These are phyloP conservation scores for Drosophila flavopinicola DNA, from an alignment of 2,888 invertebrate genomes.

Conservation along the genomic window DNA sequence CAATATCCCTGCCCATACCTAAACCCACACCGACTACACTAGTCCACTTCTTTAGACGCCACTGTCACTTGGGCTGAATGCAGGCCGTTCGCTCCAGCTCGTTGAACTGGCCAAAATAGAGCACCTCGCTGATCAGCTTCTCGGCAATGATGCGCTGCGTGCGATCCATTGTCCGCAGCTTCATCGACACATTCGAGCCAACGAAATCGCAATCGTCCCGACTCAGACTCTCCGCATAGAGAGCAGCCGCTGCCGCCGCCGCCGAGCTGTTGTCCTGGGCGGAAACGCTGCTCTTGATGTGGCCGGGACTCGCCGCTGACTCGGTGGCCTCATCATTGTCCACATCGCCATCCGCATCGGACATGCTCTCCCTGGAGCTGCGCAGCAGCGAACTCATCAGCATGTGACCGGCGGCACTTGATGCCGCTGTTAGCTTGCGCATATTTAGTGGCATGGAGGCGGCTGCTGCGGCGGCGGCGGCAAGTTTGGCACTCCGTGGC, in stretches of 20 bases:
- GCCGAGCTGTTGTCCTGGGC: conserved; percentile 71
- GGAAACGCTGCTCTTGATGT: conserved; percentile 69
- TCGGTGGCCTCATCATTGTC: conserved; percentile 71
- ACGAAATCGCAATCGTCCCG: conserved; percentile 83
- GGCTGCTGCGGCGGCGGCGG: conserved; percentile 25
- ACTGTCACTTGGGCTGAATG: conserved; percentile 83
- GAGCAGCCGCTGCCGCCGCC: conserved; percentile 76
- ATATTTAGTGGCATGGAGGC: conserved; percentile 77
- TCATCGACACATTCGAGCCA: conserved; percentile 83
- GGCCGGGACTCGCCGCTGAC: conserved; percentile 69
- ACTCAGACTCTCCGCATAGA: conserved; percentile 79
- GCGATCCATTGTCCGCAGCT: conserved; percentile 82
- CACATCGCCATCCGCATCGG: conserved; percentile 69
- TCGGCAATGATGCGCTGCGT: conserved; percentile 83
- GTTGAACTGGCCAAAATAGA: conserved; percentile 83
- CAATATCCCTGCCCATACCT: conserved; percentile 24
- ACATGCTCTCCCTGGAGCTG: conserved; percentile 79
- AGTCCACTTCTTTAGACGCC: conserved; percentile 59
- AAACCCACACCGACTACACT: conserved; percentile 16
- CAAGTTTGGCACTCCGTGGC: conserved; percentile 54
- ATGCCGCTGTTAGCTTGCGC: conserved; percentile 71
- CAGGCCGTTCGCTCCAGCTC: conserved; percentile 82
- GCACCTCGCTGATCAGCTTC: conserved; percentile 83
- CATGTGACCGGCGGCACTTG: conserved; percentile 77
- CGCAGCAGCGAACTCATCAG: conserved; percentile 78